These are phyloP conservation scores for Connochaetes taurinus DNA, from an alignment of 2,113 vertebrate species.

Conservation along the genomic window DNA sequence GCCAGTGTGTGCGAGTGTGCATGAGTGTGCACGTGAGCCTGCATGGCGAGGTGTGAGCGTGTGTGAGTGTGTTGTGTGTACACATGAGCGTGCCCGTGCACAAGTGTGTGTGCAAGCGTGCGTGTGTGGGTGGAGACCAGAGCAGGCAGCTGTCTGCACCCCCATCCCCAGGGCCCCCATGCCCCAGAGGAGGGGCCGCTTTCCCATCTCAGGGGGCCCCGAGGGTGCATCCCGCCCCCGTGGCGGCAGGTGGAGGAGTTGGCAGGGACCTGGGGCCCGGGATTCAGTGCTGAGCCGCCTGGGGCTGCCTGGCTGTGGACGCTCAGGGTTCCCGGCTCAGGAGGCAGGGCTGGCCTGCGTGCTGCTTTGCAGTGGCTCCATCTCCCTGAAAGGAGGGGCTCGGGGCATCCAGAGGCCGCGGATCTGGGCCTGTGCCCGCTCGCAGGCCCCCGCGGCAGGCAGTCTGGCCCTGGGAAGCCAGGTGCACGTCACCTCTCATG, in stretches of 20 bases:
- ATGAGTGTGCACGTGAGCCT: background rate
- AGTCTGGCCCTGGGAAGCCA: too few species aligned
- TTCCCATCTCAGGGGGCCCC: fast-evolving
- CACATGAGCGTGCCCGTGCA: fast-evolving
- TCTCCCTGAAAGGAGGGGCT: fast-evolving
- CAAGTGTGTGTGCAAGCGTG: fast-evolving
- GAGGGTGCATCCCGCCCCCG: fast-evolving
- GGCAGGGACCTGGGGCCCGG: fast-evolving
- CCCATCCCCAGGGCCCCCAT: fast-evolving
- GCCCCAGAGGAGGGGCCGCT: background rate
- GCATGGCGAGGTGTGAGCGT: background rate
- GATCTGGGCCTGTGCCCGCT: background rate
- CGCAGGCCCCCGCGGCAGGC: too few species aligned
- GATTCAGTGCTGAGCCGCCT: fast-evolving
- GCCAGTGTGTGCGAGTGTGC: background rate
- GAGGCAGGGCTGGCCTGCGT: fast-evolving
- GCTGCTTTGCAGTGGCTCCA: background rate
- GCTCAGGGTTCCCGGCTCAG: background rate
- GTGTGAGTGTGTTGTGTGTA: background rate
- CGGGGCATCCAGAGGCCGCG: fast-evolving
- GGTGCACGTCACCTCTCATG: background rate
- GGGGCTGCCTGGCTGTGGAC: background rate
- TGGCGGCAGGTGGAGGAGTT: background rate
- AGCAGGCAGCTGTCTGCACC: background rate
- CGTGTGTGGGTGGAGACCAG: background rate